Conservation (phyloP, 2,888 invertebrate species). For the Oeneis ivallda region DNA sequence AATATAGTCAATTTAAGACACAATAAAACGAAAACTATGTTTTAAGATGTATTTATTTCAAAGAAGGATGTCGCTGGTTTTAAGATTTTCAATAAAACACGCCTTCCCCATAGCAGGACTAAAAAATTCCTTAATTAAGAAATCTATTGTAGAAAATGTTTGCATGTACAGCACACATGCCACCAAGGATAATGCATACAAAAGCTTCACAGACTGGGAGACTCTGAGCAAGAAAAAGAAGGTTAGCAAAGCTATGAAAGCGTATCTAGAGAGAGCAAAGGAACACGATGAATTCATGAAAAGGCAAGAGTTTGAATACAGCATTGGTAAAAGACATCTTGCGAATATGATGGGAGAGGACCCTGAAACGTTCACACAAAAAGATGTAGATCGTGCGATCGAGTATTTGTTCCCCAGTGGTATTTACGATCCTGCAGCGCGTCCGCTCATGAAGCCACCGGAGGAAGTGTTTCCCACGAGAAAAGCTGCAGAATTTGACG, state of each 20-base stretch:
- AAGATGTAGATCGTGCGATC: slow-evolving; percentile 93
- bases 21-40: not conserved
- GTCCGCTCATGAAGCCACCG: slow-evolving; percentile 95
- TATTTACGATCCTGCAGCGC: slow-evolving; percentile 90
- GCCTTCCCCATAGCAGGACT: slow-evolving; percentile 50
- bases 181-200: slow-evolving; percentile 48
- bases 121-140: slow-evolving; percentile 31
- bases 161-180: slow-evolving; percentile 53
- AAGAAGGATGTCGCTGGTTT: slow-evolving; percentile 52
- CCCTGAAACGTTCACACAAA: slow-evolving; percentile 92
- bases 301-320: slow-evolving; percentile 88
- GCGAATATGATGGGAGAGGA: slow-evolving; percentile 99
- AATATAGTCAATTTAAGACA: not conserved
- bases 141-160: slow-evolving; percentile 45
- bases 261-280: slow-evolving; percentile 91
- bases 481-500: slow-evolving; percentile 95
- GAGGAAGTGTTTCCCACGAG: slow-evolving; percentile 90
- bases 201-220: slow-evolving; percentile 70
- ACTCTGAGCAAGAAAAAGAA: slow-evolving; percentile 79
- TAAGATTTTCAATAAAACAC: slow-evolving; percentile 50
- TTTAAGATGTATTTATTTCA: slow-evolving; percentile 19
- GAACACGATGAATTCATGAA: slow-evolving; percentile 93
- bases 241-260: slow-evolving; percentile 93
- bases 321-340: slow-evolving; percentile 96
- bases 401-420: slow-evolving; percentile 98